Evolutionary conservation across 2,797 vertebrate genomes (phyloP).

Genomic region (Otus scops): DNA sequence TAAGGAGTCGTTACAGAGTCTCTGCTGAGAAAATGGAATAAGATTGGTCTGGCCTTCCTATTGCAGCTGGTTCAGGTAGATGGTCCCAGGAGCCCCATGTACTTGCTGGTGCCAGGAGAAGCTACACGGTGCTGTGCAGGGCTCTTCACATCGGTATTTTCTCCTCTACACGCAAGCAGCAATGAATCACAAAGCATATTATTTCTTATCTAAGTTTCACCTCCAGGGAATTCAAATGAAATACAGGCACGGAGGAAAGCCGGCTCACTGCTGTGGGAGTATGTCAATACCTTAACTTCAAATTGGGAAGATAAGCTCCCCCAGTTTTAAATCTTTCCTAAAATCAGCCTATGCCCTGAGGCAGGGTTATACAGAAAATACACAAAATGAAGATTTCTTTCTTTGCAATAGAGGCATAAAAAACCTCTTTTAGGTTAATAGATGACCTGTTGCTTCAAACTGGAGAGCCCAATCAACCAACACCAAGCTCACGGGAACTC

Average conservation of each 20-base stretch:
- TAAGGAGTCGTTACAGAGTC: neutral
- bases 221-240: constrained; percentile 33
- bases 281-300: neutral
- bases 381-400: neutral
- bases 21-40: neutral
- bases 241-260: neutral
- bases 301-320: neutral
- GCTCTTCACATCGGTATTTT: neutral
- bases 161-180: neutral
- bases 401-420: neutral
- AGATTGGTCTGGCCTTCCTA: neutral
- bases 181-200: constrained; percentile 28
- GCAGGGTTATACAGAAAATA: neutral
- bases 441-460: neutral
- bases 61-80: neutral
- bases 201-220: neutral
- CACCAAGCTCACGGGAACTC: neutral
- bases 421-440: neutral
- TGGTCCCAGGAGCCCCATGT: neutral
- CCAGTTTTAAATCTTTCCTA: neutral
- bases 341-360: neutral
- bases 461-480: neutral
- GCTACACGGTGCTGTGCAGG: neutral
- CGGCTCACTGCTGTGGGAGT: neutral
- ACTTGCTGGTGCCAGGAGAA: neutral